phyloP scores from a whole-genome alignment of 2,113 vertebrate genomes.

The Narcine bancroftii region DNA sequence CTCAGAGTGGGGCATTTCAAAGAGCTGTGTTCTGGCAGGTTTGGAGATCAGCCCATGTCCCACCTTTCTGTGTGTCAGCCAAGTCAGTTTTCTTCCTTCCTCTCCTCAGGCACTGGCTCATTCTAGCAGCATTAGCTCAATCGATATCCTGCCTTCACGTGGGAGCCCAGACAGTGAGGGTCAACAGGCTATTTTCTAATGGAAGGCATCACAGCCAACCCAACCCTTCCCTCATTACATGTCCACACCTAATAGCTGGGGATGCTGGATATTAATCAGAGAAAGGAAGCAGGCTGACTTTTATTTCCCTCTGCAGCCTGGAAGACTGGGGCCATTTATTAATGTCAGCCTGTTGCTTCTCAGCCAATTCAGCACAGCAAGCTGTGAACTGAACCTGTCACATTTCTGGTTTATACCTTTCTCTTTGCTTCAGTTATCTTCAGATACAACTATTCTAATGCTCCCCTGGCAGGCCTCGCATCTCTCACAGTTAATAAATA shows the following conservation, averaged over 20 bases:
- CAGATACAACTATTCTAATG: background rate
- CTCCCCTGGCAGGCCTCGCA: background rate
- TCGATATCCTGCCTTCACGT: background rate
- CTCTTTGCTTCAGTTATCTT: background rate
- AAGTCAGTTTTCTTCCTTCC: background rate
- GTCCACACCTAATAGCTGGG: background rate
- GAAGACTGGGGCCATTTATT: background rate
- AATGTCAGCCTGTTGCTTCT: background rate
- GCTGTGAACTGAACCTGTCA: background rate
- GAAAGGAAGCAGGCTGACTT: background rate
- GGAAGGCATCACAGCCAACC: background rate
- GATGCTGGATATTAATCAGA: background rate
- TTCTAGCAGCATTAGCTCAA: background rate
- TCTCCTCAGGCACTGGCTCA: background rate
- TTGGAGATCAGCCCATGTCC: background rate
- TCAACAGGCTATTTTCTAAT: conserved; percentile 12
- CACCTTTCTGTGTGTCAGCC: background rate
- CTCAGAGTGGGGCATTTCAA: background rate
- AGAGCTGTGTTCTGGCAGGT: background rate
- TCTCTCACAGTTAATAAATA: background rate
- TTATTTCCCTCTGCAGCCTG: background rate
- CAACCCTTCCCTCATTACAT: background rate
- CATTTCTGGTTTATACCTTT: background rate
- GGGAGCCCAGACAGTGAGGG: background rate
- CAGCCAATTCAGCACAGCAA: background rate